These are phyloP conservation scores for Polietes domitor DNA, from an alignment of 2,888 invertebrate genomes.

Conservation along the genomic window DNA sequence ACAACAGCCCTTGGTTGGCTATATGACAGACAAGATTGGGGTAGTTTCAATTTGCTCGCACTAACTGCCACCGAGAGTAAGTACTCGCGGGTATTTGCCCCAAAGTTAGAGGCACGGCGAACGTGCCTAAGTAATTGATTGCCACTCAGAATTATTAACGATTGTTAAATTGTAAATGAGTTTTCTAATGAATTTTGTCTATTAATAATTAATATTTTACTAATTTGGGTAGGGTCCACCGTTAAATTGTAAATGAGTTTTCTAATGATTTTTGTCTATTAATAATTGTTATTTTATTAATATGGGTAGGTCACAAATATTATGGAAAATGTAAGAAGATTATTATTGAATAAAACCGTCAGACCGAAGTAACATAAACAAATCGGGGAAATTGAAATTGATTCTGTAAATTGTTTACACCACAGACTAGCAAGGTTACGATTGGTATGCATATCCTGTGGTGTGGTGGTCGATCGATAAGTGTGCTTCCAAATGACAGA, in stretches of 20 bases:
- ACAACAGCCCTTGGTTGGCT: background rate
- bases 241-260: background rate
- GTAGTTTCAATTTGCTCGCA: background rate
- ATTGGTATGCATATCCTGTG: too few relatives aligned
- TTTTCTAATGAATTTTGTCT: slow-evolving; percentile 13
- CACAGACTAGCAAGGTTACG: too few relatives aligned
- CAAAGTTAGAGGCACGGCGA: background rate
- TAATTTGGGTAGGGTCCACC: background rate
- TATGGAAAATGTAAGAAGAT: too few relatives aligned
- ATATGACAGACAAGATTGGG: background rate
- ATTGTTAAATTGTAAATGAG: slow-evolving; percentile 34
- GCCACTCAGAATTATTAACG: slow-evolving; percentile 41
- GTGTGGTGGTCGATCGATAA: too few relatives aligned
- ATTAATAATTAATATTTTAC: slow-evolving; percentile 1
- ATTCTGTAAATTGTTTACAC: slow-evolving; percentile 1
- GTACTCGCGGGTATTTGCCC: background rate
- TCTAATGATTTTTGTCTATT: background rate
- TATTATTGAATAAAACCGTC: too few relatives aligned
- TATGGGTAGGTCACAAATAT: background rate
- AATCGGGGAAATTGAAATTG: background rate
- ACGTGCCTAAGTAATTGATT: slow-evolving; percentile 41
- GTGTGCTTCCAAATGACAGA: too few relatives aligned
- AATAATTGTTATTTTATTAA: background rate
- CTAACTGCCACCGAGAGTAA: background rate
- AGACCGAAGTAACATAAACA: too few relatives aligned